Conservation (phyloP, 2,888 invertebrate species). For the Amiota mariae region DNA sequence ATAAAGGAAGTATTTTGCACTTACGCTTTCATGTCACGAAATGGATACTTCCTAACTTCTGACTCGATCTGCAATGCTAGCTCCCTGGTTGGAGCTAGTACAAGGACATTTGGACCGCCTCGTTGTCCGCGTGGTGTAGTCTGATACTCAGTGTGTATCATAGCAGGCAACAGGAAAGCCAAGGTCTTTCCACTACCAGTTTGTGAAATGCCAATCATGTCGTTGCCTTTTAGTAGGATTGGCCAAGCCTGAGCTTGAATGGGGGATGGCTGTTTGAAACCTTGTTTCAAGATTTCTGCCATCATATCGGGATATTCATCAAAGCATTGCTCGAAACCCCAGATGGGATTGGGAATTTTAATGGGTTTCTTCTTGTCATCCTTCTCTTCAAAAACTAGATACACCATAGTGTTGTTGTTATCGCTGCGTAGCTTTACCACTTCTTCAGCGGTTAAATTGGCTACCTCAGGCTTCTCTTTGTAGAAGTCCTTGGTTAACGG, state of each 20-base stretch:
- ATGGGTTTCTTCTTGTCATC: conserved; percentile 67
- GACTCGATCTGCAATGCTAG: conserved; percentile 93
- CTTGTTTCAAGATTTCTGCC: conserved; percentile 84
- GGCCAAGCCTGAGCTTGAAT: conserved; percentile 98
- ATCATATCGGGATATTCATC: conserved; percentile 87
- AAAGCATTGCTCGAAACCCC: conserved; percentile 89
- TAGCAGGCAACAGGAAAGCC: conserved; percentile 92
- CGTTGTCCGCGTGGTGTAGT: conserved; percentile 81
- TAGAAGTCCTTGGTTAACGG: conserved; percentile 88
- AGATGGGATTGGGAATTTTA: conserved; percentile 71
- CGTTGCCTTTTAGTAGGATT: conserved; percentile 89
- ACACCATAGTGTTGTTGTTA: conserved; percentile 85
- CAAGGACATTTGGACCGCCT: conserved; percentile 87
- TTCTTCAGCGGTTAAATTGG: conserved; percentile 78
- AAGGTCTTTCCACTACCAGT: conserved; percentile 96
- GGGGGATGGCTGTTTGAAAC: conserved; percentile 88
- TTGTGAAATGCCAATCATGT: conserved; percentile 97
- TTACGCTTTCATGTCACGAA: conserved; percentile 88
- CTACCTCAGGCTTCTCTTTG: conserved; percentile 82
- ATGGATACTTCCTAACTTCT: conserved; percentile 93
- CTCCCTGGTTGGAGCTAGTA: conserved; percentile 95
- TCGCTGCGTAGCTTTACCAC: conserved; percentile 78
- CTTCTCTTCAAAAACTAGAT: conserved; percentile 76
- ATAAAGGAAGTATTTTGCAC: conserved; percentile 46
- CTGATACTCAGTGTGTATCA: conserved; percentile 94